Percentiles rank a stretch among this genome's conserved stretches.
Evolutionary conservation across 2,888 invertebrate genomes (phyloP).

Genomic region (Pinctada fucata): DNA sequence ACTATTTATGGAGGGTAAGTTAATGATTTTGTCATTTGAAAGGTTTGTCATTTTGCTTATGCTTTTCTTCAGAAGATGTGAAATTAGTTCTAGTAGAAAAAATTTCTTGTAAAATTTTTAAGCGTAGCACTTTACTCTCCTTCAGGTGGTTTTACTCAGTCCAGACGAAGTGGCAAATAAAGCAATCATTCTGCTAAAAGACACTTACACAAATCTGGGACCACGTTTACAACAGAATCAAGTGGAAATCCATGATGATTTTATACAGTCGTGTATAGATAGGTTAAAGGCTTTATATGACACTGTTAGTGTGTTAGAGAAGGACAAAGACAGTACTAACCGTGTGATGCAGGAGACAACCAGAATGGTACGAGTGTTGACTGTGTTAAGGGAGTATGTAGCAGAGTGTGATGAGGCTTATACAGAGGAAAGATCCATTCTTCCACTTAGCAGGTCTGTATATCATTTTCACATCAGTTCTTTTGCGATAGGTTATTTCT

Average conservation of each 20-base stretch:
- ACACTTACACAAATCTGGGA: slow-evolving; percentile 95
- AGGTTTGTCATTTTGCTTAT: too few relatives aligned
- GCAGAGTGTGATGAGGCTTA: slow-evolving; percentile 89
- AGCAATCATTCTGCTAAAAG: slow-evolving; percentile 93
- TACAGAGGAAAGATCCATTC: slow-evolving; percentile 89
- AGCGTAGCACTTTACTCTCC: not conserved
- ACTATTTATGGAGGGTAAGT: slow-evolving; percentile 94
- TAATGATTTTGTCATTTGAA: not conserved
- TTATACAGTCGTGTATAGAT: slow-evolving; percentile 94
- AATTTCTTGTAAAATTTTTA: too few relatives aligned
- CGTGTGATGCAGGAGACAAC: slow-evolving; percentile 84
- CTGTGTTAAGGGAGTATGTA: slow-evolving; percentile 95
- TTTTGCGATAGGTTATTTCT: too few relatives aligned
- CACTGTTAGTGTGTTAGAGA: slow-evolving; percentile 79
- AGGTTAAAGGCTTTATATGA: slow-evolving; percentile 87
- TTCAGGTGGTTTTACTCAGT: slow-evolving; percentile 88
- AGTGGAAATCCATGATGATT: slow-evolving; percentile 92
- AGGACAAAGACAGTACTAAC: slow-evolving; percentile 78
- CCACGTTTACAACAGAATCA: slow-evolving; percentile 87
- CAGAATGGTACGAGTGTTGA: slow-evolving; percentile 91
- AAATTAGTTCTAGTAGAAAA: too few relatives aligned
- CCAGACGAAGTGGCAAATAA: slow-evolving; percentile 94
- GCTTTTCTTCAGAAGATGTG: too few relatives aligned
- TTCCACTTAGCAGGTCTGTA: slow-evolving; percentile 87
- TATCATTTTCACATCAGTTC: not conserved